Base-by-base conservation (phyloP, 2,797 vertebrate species). In the Crenichthys baileyi region DNA sequence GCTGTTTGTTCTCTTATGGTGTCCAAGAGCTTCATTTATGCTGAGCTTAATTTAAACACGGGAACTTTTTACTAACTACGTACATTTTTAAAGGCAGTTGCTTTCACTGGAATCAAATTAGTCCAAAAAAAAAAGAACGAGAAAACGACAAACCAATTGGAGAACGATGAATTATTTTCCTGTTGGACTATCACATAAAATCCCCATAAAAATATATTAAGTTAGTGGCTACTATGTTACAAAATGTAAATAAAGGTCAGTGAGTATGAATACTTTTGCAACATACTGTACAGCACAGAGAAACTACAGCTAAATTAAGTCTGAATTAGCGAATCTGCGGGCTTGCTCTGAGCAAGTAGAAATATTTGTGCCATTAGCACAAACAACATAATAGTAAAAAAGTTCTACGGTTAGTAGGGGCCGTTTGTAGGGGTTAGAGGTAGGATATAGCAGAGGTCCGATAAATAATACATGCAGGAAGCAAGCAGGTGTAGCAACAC, bases 341-440 rank as follows among this genome's bases (percentile, higher is more conserved):
- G 73, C 65, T 79, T 83, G 78, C 76, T 77, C 79, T 72, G n/a
- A 22, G 65, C 46, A 73, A 46, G 72, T 78, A 55, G 72, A 82
- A 29, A 68, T 81, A 31, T 68, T 58, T 78, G 81, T 58, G 41
- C 31, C 2, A 36, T 77, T 46, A 85, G 68, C 44, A 48, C 24
- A 71, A 72, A 81, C 31, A 8, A 70, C 3, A 41, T 72, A 68
- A 85, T 63, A 20, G 50, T 73, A 73, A n/a, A 58, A 31, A 72
- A 56, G 13, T 61, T 72, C 61, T 85, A 71, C 8, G 55, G 88
- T 93, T 93, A 93, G 91, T 88, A 79, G 41, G 83, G 86, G 80
- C n/a, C 26, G 50, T 76, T 76, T 41, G 22, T 78, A 84, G 81
- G 90, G 92, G 90, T 93, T 93, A 92, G 91, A 95, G 94, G 92